These are phyloP conservation scores for Tolypeutes matacus DNA, from an alignment of 2,797 vertebrate species.

Conservation along the genomic window DNA sequence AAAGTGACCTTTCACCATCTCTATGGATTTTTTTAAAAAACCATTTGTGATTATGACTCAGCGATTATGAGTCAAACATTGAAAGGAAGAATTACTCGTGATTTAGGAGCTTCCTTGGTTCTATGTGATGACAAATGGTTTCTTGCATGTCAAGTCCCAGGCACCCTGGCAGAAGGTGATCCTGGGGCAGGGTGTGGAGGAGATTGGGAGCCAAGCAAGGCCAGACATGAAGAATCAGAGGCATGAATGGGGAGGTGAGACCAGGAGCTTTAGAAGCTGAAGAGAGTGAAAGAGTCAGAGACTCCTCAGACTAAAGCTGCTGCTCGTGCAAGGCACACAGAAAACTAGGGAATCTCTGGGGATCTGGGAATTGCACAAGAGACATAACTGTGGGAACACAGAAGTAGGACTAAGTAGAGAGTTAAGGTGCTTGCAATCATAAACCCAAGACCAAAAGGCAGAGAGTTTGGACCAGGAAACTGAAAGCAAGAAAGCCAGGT, in stretches of 20 bases:
- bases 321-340: not conserved
- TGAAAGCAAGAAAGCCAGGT: not conserved
- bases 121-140: not conserved
- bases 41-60: not conserved
- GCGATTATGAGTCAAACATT: not conserved
- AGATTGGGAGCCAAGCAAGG: not conserved
- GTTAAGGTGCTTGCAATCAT: not conserved
- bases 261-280: not conserved
- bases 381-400: not conserved
- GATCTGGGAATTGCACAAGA: rapidly evolving
- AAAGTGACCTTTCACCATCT: not conserved
- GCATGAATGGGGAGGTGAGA: not conserved
- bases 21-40: not conserved
- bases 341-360: not conserved
- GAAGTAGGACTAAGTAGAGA: not conserved
- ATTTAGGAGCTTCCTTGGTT: not conserved
- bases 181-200: rapidly evolving
- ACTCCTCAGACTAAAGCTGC: not conserved
- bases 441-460: not conserved
- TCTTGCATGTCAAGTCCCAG: not conserved
- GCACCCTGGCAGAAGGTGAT: not conserved
- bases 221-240: not conserved
- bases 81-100: not conserved
- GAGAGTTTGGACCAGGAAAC: too few relatives aligned
- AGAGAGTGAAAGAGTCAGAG: not conserved